Evolutionary conservation across 1,140 invertebrate genomes (phyloP), one percentile per base, ranked within the genome.

Genomic region (Nixonia krombeini): DNA sequence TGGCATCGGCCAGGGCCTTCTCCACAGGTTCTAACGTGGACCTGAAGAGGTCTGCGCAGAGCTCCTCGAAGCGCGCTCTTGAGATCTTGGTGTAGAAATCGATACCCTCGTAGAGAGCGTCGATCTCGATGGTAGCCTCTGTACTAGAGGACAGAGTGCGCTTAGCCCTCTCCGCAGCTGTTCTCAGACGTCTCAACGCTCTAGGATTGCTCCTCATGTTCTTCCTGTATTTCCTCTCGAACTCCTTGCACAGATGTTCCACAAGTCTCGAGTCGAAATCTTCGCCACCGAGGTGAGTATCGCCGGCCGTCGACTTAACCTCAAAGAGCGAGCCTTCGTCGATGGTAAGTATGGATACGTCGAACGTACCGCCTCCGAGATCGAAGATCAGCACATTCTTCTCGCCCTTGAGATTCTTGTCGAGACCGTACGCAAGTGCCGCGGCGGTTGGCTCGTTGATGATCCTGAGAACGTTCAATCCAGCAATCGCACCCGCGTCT

Each of bases 281-380:
- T 80, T 96, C 90, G 1, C 91, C 91, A 5, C 91, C 91, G 35
- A 93, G 83, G 76, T 91, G 91, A 0, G 91, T 92, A 68, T 92
- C 91, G 0, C 91, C 91, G 0, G 92, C 91, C 4, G 93, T 95
- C 0, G 93, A 88, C 80, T 89, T 90, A 0, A 95, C 93, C 86
- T 95, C 90, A 69, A 92, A 93, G 13, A 92, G 78, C 0, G 91
- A 91, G 4, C 94, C 95, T 81, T 96, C 93, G 57, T 93, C 91
- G 78, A 97, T 96, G 40, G 91, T 89, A 0, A 97, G 81, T 33
- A 96, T 90, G 10, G 94, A 96, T 0, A 96, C 94, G 83, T 97
- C 95, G 58, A 93, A 93, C 31, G 91, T 92, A 12, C 91, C 91
- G 35, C 91, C 91, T 4, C 91, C 91, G 21, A 93, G 83, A 78